Conservation (phyloP, 1,140 invertebrate genomes). For the Drosophila sulfurigaster region DNA sequence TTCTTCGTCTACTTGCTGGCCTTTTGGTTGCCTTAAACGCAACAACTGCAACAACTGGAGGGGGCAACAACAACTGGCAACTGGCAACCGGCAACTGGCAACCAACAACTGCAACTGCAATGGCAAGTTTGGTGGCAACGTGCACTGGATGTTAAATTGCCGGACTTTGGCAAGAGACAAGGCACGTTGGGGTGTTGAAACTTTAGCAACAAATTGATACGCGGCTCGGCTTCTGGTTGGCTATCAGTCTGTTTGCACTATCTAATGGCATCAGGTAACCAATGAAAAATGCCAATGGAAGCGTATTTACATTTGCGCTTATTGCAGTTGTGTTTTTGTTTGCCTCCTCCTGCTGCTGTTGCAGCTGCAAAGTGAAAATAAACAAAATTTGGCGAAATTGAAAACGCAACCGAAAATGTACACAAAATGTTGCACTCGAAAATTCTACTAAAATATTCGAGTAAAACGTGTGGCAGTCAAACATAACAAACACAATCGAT, state of each 20-base stretch:
- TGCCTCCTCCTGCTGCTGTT: slow-evolving; percentile 2
- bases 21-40: slow-evolving; percentile 36
- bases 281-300: slow-evolving; percentile 59
- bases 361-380: slow-evolving; percentile 40
- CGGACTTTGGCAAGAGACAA: slow-evolving; percentile 13
- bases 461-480: slow-evolving; percentile 29
- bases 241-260: slow-evolving; percentile 64
- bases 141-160: slow-evolving; percentile 54
- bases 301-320: slow-evolving; percentile 66
- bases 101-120: slow-evolving; percentile 11
- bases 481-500: slow-evolving; percentile 17
- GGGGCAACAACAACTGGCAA: slow-evolving; percentile 1
- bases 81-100: too few species aligned
- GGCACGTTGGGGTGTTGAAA: slow-evolving; percentile 16
- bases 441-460: slow-evolving; percentile 44
- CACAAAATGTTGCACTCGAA: slow-evolving; percentile 49
- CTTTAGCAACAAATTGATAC: slow-evolving; percentile 65
- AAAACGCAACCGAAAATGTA: slow-evolving; percentile 51
- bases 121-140: slow-evolving; percentile 20
- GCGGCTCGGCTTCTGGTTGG: slow-evolving; percentile 18
- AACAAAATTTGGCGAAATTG: slow-evolving; percentile 55
- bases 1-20: slow-evolving; percentile 33
- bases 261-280: slow-evolving; percentile 67
- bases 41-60: slow-evolving; percentile 15
- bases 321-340: slow-evolving; percentile 23